These are phyloP conservation scores for Pangasius djambal DNA, from an alignment of 2,797 vertebrate genomes.

Conservation along the genomic window DNA sequence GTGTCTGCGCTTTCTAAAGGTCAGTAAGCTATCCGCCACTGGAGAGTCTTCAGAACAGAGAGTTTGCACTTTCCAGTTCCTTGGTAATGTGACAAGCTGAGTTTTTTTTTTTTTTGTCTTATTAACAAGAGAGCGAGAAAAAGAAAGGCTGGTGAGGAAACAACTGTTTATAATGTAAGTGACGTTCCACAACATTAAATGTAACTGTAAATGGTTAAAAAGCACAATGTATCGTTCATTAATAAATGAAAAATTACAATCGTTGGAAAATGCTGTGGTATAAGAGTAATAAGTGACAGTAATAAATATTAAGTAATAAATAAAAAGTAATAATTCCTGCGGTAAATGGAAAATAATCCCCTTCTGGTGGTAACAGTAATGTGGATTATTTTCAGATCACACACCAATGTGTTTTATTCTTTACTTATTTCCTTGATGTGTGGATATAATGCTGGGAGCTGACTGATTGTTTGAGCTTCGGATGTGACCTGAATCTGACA, in stretches of 20 bases:
- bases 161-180: background rate
- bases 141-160: background rate
- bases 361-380: background rate
- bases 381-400: background rate
- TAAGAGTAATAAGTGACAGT: background rate
- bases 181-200: background rate
- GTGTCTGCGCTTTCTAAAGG: conserved; percentile 8
- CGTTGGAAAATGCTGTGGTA: background rate
- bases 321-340: too few species aligned
- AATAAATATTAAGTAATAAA: too few species aligned
- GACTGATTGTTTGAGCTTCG: background rate
- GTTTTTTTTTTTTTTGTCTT: background rate
- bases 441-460: background rate
- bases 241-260: background rate
- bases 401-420: background rate
- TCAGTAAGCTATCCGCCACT: conserved; percentile 7
- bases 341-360: background rate
- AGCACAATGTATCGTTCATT: background rate
- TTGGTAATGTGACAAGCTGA: background rate
- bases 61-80: too few species aligned
- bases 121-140: background rate
- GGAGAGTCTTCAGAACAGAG: background rate
- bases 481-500: background rate
- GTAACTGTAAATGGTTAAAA: background rate
- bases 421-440: background rate